Evolutionary conservation across 2,113 vertebrate genomes (phyloP), one percentile per base, ranked within the genome.

Genomic region (Dicentrarchus labrax): DNA sequence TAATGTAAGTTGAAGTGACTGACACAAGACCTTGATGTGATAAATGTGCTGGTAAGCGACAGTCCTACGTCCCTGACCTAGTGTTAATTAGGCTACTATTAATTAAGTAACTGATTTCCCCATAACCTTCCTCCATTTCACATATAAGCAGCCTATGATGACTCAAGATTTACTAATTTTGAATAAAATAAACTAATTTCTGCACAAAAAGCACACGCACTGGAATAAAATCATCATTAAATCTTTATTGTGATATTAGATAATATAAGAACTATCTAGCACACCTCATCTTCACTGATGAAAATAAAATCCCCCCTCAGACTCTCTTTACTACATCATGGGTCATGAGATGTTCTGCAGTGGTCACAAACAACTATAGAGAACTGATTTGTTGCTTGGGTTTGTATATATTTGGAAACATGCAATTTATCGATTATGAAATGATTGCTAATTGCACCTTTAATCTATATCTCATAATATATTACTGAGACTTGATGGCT

Each of bases 191-290:
- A 41, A 30, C 41, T 41, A 8, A 47, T 54, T 19, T 43, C 24
- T 74, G 17, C 21, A 86, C 30, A 82, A 41, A 41, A 78, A 62
- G 17, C 56, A 84, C 74, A 80, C 47, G 21, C 66, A 64, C 19
- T 22, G 3, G 9, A 30, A 72, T 84, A 16, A 48, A 73, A 48
- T 60, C 17, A 43, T 15, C 16, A 72, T 60, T 59, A 13, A 21
- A 12, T 75, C 66, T 90, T 88, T 81, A 89, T 90, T 88, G 73
- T 61, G 9, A 61, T 56, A 41, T 78, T 38, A 79, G 43, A 66
- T 75, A 56, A 72, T 62, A 62, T 11, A 80, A 30, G 30, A 30
- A 56, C 4, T 61, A 75, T 74, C 16, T 16, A 17, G 45, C 17
- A 60, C 50, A 77, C 30, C 30, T 75, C 8, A 36, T 43, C 39